A percentile compares a stretch with the other conserved stretches of the same genome.
Evolutionary conservation across 2,888 invertebrate species (phyloP).

Genomic region (Galerucella calmariensis): DNA sequence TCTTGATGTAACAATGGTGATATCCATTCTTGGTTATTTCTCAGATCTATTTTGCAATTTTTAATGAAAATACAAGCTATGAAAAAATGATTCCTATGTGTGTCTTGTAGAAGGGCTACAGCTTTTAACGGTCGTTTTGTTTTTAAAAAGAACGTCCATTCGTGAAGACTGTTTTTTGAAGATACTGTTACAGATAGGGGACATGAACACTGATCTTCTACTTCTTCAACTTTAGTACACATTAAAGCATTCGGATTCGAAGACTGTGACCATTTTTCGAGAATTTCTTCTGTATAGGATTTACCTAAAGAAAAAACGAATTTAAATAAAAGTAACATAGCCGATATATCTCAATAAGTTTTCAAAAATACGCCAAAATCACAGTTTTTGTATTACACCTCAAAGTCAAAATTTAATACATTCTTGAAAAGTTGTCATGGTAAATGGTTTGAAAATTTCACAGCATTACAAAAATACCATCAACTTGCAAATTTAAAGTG

Average conservation of each 20-base stretch:
- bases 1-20: slow-evolving; percentile 51
- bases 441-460: too few species aligned
- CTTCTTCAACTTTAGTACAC: slow-evolving; percentile 71
- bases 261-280: slow-evolving; percentile 73
- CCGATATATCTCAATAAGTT: background rate
- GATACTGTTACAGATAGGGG: slow-evolving; percentile 72
- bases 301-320: slow-evolving; percentile 53
- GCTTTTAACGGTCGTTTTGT: slow-evolving; percentile 69
- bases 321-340: slow-evolving; percentile 6
- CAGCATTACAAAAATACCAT: too few species aligned
- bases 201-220: slow-evolving; percentile 70
- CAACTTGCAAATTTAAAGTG: too few species aligned
- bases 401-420: too few species aligned
- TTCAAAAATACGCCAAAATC: too few species aligned
- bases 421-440: too few species aligned
- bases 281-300: slow-evolving; percentile 71
- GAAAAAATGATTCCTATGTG: slow-evolving; percentile 75
- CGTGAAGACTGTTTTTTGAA: slow-evolving; percentile 71
- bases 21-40: slow-evolving; percentile 69
- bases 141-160: slow-evolving; percentile 72
- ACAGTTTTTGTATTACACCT: too few species aligned
- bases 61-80: slow-evolving; percentile 66
- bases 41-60: slow-evolving; percentile 52
- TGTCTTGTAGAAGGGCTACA: slow-evolving; percentile 77
- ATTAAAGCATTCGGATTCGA: slow-evolving; percentile 73